Conservation (phyloP, 2,888 invertebrate species). For the Litoditis marina region DNA sequence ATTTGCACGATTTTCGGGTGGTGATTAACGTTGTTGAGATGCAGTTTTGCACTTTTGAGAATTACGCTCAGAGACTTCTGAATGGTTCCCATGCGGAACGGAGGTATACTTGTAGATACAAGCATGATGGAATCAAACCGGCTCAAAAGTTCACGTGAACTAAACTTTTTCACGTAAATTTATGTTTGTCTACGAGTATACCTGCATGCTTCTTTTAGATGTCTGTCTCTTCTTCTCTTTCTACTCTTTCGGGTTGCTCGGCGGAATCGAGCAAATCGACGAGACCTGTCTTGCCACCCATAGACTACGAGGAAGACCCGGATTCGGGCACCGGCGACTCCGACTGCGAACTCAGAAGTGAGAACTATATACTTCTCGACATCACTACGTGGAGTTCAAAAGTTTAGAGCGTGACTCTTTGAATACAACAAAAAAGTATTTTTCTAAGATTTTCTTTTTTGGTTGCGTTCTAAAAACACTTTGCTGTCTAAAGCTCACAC, state of each 20-base stretch:
- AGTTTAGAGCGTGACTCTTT: too few species aligned
- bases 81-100: too few species aligned
- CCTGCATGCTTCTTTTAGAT: too few species aligned
- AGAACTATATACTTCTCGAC: conserved; percentile 6
- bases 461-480: neutral
- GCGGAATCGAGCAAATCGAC: conserved; percentile 9
- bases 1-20: too few species aligned
- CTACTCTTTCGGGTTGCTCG: conserved; percentile 24
- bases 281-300: conserved; percentile 42
- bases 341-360: conserved; percentile 47
- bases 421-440: neutral
- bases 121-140: neutral
- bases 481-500: too few species aligned
- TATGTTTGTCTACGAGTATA: neutral
- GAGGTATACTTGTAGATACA: neutral
- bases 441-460: neutral
- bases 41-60: too few species aligned
- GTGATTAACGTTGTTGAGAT: too few species aligned
- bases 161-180: neutral
- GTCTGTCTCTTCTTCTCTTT: conserved; percentile 47
- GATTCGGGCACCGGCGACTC: conserved; percentile 58
- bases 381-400: too few species aligned
- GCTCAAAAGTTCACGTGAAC: neutral
- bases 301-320: conserved; percentile 57
- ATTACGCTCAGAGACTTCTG: too few species aligned